Evolutionary conservation across 2,888 invertebrate species (phyloP), one percentile per base, ranked within the genome.

Genomic region (Parthenolecanium corni): DNA sequence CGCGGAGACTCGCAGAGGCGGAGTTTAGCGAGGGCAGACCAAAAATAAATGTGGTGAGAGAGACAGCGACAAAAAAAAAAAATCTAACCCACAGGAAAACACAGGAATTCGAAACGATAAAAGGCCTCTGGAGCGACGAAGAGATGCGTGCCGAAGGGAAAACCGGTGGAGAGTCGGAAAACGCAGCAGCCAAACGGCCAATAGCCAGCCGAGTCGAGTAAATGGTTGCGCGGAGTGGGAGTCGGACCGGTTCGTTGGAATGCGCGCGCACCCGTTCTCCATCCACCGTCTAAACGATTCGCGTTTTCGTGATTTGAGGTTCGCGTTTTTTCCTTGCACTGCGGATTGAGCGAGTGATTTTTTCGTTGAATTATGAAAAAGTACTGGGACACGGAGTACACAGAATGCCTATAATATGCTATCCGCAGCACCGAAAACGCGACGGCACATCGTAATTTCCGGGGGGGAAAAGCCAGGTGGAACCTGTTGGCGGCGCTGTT

Each of bases 1-100:
- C 11, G n/a, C 1, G 16, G 36, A n/a, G n/a, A n/a, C n/a, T n/a
- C n/a, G n/a, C n/a, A n/a, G 23, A 51, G 61, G 61, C 61, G 61
- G 61, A 61, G 61, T 49, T 61, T 61, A 58, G 49, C 61, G 61
- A 51, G 49, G 61, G 61, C 61, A 61, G 61, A 51, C 16, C 61
- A 51, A 54, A 20, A 31, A 31, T 31, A 31, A 31, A 4, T 31
- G 31, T n/a, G n/a, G n/a, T n/a, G 31, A 9, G 31, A 31, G 9
- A 31, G 31, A 31, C 31, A 31, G 31, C 9, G 9, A 31, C 4
- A 31, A 31, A n/a, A 9, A 31, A 31, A 31, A 31, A 31, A 31
- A 31, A n/a, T n/a, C n/a, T n/a, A n/a, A n/a, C n/a, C n/a, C n/a
- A n/a, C n/a, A n/a, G n/a, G n/a, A n/a, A n/a, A n/a, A n/a, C n/a